Evolutionary conservation across 1,140 invertebrate genomes (phyloP), one percentile per base, ranked within the genome.

Genomic region (Calliphora vicina): DNA sequence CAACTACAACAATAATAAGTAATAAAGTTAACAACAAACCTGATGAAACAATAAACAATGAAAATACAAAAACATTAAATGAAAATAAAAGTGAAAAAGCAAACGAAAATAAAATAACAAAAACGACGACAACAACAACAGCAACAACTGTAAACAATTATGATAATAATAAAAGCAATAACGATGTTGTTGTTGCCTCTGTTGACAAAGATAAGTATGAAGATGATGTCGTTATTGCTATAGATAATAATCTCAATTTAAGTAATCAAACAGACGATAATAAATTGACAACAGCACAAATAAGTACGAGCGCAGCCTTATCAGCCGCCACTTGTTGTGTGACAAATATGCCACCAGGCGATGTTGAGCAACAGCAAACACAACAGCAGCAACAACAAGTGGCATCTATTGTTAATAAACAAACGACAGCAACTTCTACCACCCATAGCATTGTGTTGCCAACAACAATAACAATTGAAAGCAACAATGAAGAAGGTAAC

Each of bases 1-100:
- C 10, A 35, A 81, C 12, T 35, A n/a, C n/a, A n/a, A n/a, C n/a
- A 81, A 57, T 12, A 57, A 81, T 45, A 50, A 81, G n/a, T 27
- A 81, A 81, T 81, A 81, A 57, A 61, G 80, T 29, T 61, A 29
- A 61, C 20, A 67, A 81, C 20, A 81, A 81, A 57, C 29, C 50
- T 29, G 20, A 50, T 23, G 80, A 57, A 81, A 57, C 17, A 50
- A 29, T n/a, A n/a, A 43, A 15, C 12, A 57, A 27, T 45, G 43
- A 50, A 81, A 81, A 26, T 29, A 35, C 61, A 67, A 81, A 29
- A 83, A 50, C 72, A 74, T 45, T 25, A 27, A 29, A 25, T 67
- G n/a, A 81, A 81, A 57, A 57, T 57, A 50, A n/a, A 57, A 61
- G 8, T 57, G 45, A 61, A 81, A 50, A 26, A 25, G 23, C 1